phyloP scores from a whole-genome alignment of 2,888 invertebrate genomes.

The Drosophila histrio region DNA sequence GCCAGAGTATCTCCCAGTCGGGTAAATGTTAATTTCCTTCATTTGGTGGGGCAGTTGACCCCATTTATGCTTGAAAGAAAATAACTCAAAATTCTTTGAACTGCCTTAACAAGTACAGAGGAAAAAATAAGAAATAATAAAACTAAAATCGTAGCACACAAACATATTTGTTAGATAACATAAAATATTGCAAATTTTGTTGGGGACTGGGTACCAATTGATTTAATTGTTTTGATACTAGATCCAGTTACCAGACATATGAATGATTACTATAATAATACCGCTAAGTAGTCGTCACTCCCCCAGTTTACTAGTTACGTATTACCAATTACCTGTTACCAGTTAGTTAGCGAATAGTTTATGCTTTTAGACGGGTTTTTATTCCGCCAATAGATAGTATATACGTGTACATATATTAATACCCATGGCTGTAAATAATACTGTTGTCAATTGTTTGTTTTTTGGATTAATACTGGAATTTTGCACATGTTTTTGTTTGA shows the following conservation, averaged over 20 bases:
- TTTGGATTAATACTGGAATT: conserved; percentile 6
- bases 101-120: conserved; percentile 23
- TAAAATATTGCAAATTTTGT: conserved; percentile 6
- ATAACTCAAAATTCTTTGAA: conserved; percentile 27
- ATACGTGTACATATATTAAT: not conserved
- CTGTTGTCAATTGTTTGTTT: conserved; percentile 16
- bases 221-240: conserved; percentile 38
- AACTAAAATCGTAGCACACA: not conserved
- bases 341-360: conserved; percentile 15
- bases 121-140: not conserved
- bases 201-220: not conserved
- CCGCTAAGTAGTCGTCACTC: not conserved
- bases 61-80: not conserved
- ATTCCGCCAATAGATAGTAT: conserved; percentile 23
- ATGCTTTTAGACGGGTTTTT: conserved; percentile 31
- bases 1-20: not conserved
- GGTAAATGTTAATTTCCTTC: not conserved
- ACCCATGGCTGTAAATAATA: conserved; percentile 21
- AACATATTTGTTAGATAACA: conserved; percentile 15
- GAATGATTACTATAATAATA: not conserved
- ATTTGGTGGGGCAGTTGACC: conserved; percentile 17
- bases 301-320: not conserved
- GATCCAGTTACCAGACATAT: conserved; percentile 20
- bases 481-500: conserved; percentile 24
- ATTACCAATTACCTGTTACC: conserved; percentile 1